A percentile compares a stretch with the other conserved stretches of the same genome.
Conservation (phyloP, 2,888 invertebrate genomes). For the Lysandra coridon region DNA sequence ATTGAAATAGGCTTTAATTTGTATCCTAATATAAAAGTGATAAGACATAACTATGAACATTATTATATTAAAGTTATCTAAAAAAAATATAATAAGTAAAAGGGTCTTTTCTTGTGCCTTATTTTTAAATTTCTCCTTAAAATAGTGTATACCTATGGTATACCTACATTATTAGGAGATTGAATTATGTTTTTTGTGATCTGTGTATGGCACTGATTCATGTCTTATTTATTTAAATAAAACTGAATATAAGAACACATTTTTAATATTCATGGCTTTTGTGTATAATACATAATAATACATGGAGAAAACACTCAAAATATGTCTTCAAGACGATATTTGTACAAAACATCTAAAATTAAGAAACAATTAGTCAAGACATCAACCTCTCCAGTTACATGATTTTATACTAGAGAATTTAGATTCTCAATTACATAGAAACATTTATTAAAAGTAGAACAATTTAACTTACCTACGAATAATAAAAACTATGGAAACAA, state of each 20-base stretch:
- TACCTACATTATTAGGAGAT: too few species aligned
- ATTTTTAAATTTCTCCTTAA: too few species aligned
- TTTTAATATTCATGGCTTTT: neutral
- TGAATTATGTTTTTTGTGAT: too few species aligned
- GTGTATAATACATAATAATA: neutral
- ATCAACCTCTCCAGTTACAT: neutral
- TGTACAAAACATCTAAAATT: constrained; percentile 1
- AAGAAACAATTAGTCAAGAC: neutral
- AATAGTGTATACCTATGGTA: too few species aligned
- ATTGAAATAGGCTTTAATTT: constrained; percentile 7
- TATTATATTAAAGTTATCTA: neutral
- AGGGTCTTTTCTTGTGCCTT: neutral
- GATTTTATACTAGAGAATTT: neutral
- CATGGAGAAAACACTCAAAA: neutral
- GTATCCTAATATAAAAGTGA: neutral
- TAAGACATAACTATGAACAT: neutral
- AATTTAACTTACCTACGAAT: neutral
- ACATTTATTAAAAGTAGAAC: neutral
- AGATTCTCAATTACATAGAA: neutral
- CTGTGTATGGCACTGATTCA: too few species aligned
- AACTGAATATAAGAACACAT: neutral
- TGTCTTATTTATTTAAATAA: too few species aligned
- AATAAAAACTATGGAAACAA: too few species aligned
- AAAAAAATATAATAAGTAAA: neutral
- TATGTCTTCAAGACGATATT: neutral